These are phyloP conservation scores for Thalpophila matura DNA, from an alignment of 2,888 invertebrate species.

Conservation along the genomic window DNA sequence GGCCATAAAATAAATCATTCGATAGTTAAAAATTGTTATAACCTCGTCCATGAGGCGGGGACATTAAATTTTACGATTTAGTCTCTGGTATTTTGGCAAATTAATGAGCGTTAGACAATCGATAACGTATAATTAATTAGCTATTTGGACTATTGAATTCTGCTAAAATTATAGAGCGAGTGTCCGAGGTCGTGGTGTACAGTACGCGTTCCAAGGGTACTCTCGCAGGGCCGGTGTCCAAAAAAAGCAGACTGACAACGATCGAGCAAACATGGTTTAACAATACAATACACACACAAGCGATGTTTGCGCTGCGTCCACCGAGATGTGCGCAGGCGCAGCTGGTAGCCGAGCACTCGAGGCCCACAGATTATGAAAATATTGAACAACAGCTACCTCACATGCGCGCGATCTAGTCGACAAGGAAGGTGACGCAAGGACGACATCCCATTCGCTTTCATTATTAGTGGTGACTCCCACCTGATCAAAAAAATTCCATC, in stretches of 20 bases:
- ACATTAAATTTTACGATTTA: constrained; percentile 79
- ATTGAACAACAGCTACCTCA: constrained; percentile 55
- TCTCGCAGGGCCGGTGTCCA: constrained; percentile 62
- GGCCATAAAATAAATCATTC: constrained; percentile 77
- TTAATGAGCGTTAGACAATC: constrained; percentile 72
- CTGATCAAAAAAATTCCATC: constrained; percentile 19
- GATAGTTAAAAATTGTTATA: constrained; percentile 77
- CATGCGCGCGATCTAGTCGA: constrained; percentile 19
- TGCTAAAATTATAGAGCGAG: constrained; percentile 52
- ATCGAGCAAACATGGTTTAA: constrained; percentile 68
- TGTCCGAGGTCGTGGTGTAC: constrained; percentile 45
- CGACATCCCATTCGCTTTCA: constrained; percentile 30
- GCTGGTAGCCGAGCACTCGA: constrained; percentile 58
- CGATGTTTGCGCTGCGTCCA: constrained; percentile 58
- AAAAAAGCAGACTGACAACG: constrained; percentile 71
- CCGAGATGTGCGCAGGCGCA: constrained; percentile 39
- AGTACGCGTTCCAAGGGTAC: constrained; percentile 49
- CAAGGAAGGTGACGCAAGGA: constrained; percentile 26
- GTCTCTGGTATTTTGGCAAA: constrained; percentile 76
- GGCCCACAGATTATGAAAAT: constrained; percentile 56
- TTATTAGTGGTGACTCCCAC: constrained; percentile 3
- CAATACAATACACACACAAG: constrained; percentile 60
- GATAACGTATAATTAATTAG: constrained; percentile 66
- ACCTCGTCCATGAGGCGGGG: constrained; percentile 69
- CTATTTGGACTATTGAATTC: constrained; percentile 37